phyloP scores from a whole-genome alignment of 1,140 invertebrate genomes.

The Diorhabda sublineata region DNA sequence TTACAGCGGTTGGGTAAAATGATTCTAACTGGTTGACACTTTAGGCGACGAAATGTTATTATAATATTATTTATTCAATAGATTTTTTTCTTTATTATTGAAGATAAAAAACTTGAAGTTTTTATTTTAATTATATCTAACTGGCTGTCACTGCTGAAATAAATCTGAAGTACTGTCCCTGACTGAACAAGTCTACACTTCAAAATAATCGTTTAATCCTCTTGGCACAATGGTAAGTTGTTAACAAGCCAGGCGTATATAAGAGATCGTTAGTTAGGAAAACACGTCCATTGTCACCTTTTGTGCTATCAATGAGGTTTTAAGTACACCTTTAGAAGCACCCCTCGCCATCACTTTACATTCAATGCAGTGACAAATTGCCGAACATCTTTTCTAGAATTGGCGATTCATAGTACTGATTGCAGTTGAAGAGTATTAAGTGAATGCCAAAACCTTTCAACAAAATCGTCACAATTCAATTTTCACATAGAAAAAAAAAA shows the following conservation, averaged over 20 bases:
- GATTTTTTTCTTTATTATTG: no score
- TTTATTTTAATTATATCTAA: no score
- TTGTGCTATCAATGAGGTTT: slow-evolving; percentile 40
- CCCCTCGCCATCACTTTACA: slow-evolving; percentile 11
- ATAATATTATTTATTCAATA: no score
- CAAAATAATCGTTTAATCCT: slow-evolving; percentile 39
- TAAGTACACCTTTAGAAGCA: slow-evolving; percentile 32
- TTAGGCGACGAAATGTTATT: no score
- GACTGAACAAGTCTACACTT: slow-evolving; percentile 16
- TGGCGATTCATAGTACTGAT: neutral
- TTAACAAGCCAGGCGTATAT: slow-evolving; percentile 40
- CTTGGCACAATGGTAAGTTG: slow-evolving; percentile 34
- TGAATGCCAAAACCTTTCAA: no score
- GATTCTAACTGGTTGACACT: no score
- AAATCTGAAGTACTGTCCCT: neutral
- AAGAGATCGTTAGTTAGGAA: slow-evolving; percentile 47
- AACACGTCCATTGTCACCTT: slow-evolving; percentile 45
- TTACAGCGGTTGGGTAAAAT: no score
- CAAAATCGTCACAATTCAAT: no score
- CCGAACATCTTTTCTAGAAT: slow-evolving; percentile 10
- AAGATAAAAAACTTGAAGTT: no score
- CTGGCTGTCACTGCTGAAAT: no score
- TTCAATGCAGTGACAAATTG: slow-evolving; percentile 8
- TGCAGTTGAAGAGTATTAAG: no score
- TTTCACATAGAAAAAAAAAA: no score